Evolutionary conservation across 2,888 invertebrate genomes (phyloP).

Genomic region (Pheosia tremula): DNA sequence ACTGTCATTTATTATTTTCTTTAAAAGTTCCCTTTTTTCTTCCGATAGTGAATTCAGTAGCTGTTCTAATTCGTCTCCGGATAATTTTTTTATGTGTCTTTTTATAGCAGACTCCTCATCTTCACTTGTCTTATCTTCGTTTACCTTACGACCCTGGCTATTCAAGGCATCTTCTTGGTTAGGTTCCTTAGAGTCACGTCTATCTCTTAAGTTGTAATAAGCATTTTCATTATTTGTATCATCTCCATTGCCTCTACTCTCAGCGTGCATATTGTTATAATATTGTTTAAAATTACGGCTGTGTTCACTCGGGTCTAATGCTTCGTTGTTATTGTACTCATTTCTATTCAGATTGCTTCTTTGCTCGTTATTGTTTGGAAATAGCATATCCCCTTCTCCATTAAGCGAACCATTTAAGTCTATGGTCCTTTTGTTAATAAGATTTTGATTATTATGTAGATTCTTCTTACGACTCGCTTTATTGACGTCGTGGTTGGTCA

Average conservation of each 20-base stretch:
- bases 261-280: conserved; percentile 49
- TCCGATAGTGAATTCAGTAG: conserved; percentile 67
- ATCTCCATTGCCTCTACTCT: conserved; percentile 44
- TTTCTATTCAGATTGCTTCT: conserved; percentile 42
- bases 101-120: conserved; percentile 71
- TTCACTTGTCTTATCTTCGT: conserved; percentile 45
- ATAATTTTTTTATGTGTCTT: conserved; percentile 69
- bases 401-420: conserved; percentile 33
- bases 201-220: conserved; percentile 50
- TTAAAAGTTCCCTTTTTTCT: conserved; percentile 69
- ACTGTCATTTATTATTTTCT: conserved; percentile 65
- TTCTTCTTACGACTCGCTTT: conserved; percentile 39
- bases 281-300: conserved; percentile 46
- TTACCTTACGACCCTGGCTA: conserved; percentile 34
- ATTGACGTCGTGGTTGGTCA: conserved; percentile 35
- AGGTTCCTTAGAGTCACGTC: conserved; percentile 50
- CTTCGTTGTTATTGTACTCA: conserved; percentile 47
- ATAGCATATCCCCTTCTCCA: conserved; percentile 53
- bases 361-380: conserved; percentile 47
- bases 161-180: conserved; percentile 24
- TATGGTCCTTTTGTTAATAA: conserved; percentile 43
- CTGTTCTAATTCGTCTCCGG: conserved; percentile 67
- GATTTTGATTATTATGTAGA: conserved; percentile 32
- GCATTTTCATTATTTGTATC: conserved; percentile 45
- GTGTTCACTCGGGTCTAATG: conserved; percentile 41